These are phyloP conservation scores for Mastomys coucha DNA, from an alignment of 2,113 vertebrate genomes.

Conservation along the genomic window DNA sequence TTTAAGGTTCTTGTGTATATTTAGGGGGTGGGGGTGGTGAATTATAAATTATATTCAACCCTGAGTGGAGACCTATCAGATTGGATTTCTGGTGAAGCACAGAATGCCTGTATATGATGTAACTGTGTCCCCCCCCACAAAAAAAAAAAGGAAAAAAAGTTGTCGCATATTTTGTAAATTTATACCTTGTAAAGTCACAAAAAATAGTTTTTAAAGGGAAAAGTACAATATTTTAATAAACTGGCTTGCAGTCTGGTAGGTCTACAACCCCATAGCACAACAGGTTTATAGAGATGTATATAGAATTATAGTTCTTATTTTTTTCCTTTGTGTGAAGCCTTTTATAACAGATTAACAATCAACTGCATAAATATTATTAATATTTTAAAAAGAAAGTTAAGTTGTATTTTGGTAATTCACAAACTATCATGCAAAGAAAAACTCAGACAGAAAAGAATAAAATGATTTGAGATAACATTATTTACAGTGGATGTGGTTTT, in stretches of 20 bases:
- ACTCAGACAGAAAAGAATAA: slow-evolving; percentile 77
- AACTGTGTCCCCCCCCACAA: slow-evolving; percentile 90
- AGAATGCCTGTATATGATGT: slow-evolving; percentile 97
- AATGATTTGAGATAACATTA: slow-evolving; percentile 75
- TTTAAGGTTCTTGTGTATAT: slow-evolving; percentile 92
- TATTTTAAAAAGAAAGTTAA: slow-evolving; percentile 88
- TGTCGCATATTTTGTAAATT: slow-evolving; percentile 99
- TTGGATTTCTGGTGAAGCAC: slow-evolving; percentile 94
- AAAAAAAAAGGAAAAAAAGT: slow-evolving; percentile 82
- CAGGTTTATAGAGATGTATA: slow-evolving; percentile 92
- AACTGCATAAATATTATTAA: slow-evolving; percentile 90
- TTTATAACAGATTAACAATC: slow-evolving; percentile 90
- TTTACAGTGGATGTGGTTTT: slow-evolving; percentile 88
- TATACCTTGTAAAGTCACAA: slow-evolving; percentile 99
- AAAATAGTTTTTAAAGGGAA: slow-evolving; percentile 96
- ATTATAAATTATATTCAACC: slow-evolving; percentile 88
- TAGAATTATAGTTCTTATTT: slow-evolving; percentile 88
- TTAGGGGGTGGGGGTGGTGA: slow-evolving; percentile 86
- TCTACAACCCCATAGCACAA: slow-evolving; percentile 90
- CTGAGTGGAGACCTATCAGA: slow-evolving; percentile 89
- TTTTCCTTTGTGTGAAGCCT: slow-evolving; percentile 87
- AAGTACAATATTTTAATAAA: slow-evolving; percentile 96
- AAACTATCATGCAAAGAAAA: slow-evolving; percentile 85
- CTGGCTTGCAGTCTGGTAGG: slow-evolving; percentile 97
- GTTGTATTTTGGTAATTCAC: slow-evolving; percentile 93